phyloP scores from a whole-genome alignment of 2,113 vertebrate species.

The Gopherus flavomarginatus region DNA sequence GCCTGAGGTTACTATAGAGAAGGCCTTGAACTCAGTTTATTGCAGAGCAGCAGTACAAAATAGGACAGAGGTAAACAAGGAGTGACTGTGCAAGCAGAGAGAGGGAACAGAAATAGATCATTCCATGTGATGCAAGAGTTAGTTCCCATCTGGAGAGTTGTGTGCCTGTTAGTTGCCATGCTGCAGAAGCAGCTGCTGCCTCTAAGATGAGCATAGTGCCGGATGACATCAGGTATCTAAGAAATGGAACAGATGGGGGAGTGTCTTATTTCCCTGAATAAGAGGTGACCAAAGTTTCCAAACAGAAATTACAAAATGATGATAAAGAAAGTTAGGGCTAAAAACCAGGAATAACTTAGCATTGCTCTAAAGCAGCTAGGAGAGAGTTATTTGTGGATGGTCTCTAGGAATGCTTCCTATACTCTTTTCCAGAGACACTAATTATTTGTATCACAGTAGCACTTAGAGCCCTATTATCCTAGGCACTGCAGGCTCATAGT shows the following conservation, averaged over 20 bases:
- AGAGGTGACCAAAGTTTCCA: not conserved
- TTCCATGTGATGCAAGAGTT: fast-evolving
- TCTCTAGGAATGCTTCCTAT: not conserved
- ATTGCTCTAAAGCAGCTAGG: not conserved
- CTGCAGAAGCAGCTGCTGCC: not conserved
- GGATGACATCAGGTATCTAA: not conserved
- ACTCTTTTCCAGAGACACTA: not conserved
- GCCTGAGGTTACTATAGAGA: not conserved
- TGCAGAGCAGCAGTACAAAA: fast-evolving
- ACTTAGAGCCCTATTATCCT: not conserved
- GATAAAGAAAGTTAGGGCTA: not conserved
- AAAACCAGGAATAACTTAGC: not conserved
- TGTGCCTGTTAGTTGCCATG: not conserved
- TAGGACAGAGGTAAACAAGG: not conserved
- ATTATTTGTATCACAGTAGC: not conserved
- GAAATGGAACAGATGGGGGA: not conserved
- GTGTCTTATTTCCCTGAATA: not conserved
- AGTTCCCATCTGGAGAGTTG: not conserved
- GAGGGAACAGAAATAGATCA: not conserved
- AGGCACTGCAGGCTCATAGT: not conserved
- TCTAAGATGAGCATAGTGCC: not conserved
- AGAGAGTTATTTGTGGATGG: not conserved
- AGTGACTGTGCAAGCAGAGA: not conserved
- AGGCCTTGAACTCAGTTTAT: fast-evolving
- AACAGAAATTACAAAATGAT: fast-evolving